Evolutionary conservation across 2,888 invertebrate species (phyloP).

Genomic region (Elegia similella): DNA sequence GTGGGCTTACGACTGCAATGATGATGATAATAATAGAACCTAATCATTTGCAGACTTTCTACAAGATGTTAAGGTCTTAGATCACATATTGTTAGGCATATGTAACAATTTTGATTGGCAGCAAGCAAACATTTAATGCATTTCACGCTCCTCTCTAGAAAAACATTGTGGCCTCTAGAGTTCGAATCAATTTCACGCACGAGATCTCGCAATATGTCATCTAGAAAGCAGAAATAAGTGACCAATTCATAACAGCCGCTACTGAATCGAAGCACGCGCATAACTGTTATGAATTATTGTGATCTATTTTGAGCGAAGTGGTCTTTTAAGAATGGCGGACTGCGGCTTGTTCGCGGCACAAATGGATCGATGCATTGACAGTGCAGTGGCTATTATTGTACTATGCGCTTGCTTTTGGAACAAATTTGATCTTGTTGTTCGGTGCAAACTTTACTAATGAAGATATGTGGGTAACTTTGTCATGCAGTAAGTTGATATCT

Average conservation of each 20-base stretch:
- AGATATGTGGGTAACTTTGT: too few species aligned
- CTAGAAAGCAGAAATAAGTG: background rate
- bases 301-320: constrained; percentile 65
- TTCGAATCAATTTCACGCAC: too few species aligned
- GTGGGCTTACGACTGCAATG: too few species aligned
- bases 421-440: background rate
- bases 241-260: constrained; percentile 33
- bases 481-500: background rate
- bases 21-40: too few species aligned
- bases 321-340: constrained; percentile 64
- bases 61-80: too few species aligned
- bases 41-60: too few species aligned
- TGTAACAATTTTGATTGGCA: too few species aligned
- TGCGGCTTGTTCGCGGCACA: constrained; percentile 24
- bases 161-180: too few species aligned
- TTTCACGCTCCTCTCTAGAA: too few species aligned
- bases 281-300: constrained; percentile 76
- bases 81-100: too few species aligned
- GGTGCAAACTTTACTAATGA: background rate
- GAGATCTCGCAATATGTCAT: too few species aligned
- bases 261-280: constrained; percentile 51
- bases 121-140: too few species aligned
- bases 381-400: constrained; percentile 1
- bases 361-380: constrained; percentile 28
- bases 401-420: background rate